Conservation (phyloP, 2,888 invertebrate species). For the Mesorhabditis sp. region DNA sequence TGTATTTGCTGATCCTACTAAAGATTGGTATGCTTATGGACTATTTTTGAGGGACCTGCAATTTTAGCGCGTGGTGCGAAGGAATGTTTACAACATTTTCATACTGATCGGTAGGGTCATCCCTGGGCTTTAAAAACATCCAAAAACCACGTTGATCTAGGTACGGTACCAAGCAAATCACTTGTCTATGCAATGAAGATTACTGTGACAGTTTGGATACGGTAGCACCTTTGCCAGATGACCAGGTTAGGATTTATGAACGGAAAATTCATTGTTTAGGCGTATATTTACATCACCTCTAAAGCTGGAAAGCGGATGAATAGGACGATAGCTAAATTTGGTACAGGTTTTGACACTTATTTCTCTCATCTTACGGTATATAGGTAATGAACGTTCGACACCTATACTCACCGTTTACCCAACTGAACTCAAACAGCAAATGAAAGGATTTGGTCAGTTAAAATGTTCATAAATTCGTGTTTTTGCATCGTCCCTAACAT, state of each 20-base stretch:
- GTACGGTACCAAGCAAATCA: neutral
- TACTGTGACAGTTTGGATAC: neutral
- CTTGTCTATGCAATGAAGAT: slow-evolving; percentile 4
- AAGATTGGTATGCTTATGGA: neutral
- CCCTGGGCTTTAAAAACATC: slow-evolving; percentile 2
- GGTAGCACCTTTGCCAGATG: neutral
- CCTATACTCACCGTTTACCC: slow-evolving; percentile 3
- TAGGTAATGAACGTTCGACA: neutral
- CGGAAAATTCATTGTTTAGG: neutral
- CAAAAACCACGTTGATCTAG: neutral
- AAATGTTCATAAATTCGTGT: neutral
- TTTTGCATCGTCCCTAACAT: neutral
- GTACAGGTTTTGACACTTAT: neutral
- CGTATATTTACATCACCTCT: neutral
- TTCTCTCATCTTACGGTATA: too few relatives aligned
- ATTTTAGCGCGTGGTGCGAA: neutral
- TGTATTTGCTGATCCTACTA: neutral
- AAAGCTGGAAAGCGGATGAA: neutral
- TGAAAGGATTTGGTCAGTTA: neutral
- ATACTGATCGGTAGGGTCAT: neutral
- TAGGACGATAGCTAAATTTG: neutral
- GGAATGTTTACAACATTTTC: slow-evolving; percentile 2
- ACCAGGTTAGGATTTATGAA: neutral
- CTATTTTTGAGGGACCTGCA: neutral
- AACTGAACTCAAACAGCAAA: neutral